Evolutionary conservation across 2,888 invertebrate species (phyloP).

Genomic region (Macrosoma leucophasiata): DNA sequence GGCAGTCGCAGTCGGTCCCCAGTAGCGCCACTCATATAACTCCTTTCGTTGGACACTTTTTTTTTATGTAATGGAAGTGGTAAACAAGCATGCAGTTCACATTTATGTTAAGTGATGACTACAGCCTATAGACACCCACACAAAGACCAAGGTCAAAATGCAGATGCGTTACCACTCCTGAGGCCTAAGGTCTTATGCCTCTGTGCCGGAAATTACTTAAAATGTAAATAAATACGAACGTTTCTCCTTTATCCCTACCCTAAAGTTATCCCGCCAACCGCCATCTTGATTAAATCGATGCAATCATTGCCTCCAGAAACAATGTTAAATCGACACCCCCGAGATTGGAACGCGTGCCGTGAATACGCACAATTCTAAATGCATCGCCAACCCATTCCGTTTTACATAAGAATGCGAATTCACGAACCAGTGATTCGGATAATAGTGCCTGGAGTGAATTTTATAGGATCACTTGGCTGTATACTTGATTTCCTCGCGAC

Average conservation of each 20-base stretch:
- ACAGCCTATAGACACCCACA: too few relatives aligned
- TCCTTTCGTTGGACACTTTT: too few relatives aligned
- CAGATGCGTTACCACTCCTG: too few relatives aligned
- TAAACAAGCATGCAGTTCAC: too few relatives aligned
- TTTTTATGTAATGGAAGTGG: too few relatives aligned
- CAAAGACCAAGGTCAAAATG: too few relatives aligned
- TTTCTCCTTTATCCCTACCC: neutral
- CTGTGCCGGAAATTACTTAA: neutral
- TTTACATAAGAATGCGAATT: conserved; percentile 66
- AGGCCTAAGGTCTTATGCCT: too few relatives aligned
- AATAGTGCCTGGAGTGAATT: conserved; percentile 62
- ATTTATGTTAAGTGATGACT: too few relatives aligned
- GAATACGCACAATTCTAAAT: conserved; percentile 49
- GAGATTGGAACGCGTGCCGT: conserved; percentile 59
- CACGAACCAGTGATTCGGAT: conserved; percentile 59
- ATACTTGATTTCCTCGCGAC: conserved; percentile 31
- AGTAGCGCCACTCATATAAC: too few relatives aligned
- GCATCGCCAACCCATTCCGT: conserved; percentile 36
- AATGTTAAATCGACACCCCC: conserved; percentile 50
- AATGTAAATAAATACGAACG: neutral
- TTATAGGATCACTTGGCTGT: conserved; percentile 39
- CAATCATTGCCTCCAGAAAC: conserved; percentile 39
- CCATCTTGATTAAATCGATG: conserved; percentile 54
- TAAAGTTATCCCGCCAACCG: conserved; percentile 20
- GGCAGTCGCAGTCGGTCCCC: too few relatives aligned